Evolutionary conservation across 2,113 vertebrate species (phyloP).

Genomic region (Barnardius zonarius): DNA sequence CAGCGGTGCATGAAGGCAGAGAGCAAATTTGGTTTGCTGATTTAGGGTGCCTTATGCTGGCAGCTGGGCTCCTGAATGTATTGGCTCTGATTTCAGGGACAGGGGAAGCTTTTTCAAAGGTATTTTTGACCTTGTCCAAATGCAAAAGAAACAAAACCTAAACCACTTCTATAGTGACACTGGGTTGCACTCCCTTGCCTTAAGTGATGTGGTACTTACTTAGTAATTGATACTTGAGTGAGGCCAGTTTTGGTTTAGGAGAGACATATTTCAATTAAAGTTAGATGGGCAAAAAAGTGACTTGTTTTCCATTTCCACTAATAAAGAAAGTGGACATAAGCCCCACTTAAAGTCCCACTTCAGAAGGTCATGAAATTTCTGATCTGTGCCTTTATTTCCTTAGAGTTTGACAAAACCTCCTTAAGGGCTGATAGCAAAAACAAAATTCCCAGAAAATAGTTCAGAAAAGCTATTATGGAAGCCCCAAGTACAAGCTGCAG

Average conservation of each 20-base stretch:
- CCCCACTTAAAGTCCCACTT: neutral
- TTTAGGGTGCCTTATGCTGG: neutral
- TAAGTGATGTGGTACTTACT: slow-evolving; percentile 4
- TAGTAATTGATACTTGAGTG: neutral
- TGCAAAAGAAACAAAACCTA: slow-evolving; percentile 13
- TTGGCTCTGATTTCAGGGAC: neutral
- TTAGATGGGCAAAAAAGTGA: neutral
- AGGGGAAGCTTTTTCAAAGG: neutral
- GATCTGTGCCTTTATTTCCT: neutral
- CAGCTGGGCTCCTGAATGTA: neutral
- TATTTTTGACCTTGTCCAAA: neutral
- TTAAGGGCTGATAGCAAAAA: neutral
- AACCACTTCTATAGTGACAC: neutral
- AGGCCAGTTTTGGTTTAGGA: slow-evolving; percentile 26
- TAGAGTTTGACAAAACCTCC: neutral
- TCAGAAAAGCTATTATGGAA: neutral
- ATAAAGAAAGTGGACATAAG: neutral
- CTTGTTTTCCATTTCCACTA: neutral
- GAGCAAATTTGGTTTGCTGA: neutral
- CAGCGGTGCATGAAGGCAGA: fast-evolving
- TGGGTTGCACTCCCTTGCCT: neutral
- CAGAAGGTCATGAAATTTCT: neutral
- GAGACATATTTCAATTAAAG: neutral
- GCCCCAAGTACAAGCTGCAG: neutral
- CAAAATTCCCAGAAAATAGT: neutral